Conservation (phyloP, 1,140 invertebrate genomes). For the Cyrtorhinus lividipennis region DNA sequence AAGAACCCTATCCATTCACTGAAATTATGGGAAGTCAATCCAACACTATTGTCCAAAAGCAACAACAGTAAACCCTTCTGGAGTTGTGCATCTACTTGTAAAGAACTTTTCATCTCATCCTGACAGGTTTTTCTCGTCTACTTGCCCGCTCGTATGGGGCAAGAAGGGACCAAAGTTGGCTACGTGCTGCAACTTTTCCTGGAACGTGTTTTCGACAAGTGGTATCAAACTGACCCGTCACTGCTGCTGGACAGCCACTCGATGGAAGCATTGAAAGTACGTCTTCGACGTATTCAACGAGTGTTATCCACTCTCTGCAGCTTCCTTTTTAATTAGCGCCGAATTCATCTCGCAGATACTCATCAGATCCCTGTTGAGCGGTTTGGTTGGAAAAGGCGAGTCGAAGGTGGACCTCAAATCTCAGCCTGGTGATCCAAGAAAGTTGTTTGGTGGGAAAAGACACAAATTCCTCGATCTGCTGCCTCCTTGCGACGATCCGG, state of each 20-base stretch:
- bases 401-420: background rate
- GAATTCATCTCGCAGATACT: conserved; percentile 26
- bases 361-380: conserved; percentile 27
- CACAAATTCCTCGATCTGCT: conserved; percentile 21
- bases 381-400: conserved; percentile 22
- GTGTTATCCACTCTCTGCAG: no score
- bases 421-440: background rate
- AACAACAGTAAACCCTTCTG: no score
- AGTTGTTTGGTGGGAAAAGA: conserved; percentile 20
- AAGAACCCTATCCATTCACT: no score
- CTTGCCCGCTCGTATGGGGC: conserved; percentile 39
- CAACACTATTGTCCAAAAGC: no score
- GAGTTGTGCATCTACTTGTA: no score
- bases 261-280: conserved; percentile 24
- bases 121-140: conserved; percentile 39
- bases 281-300: no score
- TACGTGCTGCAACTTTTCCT: conserved; percentile 37
- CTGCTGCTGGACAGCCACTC: conserved; percentile 16
- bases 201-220: conserved; percentile 29
- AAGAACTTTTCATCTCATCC: background rate
- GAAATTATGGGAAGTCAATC: no score
- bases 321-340: no score
- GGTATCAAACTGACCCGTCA: conserved; percentile 8
- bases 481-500: conserved; percentile 21
- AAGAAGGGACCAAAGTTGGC: conserved; percentile 35